Conservation (phyloP, 1,140 invertebrate species). For the Oppia nitens region DNA sequence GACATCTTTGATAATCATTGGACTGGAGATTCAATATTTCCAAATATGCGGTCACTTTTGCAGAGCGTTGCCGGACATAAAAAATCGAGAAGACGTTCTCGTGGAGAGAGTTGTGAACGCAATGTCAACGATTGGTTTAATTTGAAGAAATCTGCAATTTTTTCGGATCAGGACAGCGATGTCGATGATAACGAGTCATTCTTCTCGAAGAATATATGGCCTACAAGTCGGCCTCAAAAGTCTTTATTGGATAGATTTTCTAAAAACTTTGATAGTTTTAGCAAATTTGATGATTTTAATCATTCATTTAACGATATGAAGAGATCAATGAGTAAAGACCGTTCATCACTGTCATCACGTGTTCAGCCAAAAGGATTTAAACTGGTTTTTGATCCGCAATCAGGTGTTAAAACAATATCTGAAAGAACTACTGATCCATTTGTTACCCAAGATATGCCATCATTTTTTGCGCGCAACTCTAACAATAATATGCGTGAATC, state of each 20-base stretch:
- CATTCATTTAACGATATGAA: not conserved
- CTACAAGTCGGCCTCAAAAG: not conserved
- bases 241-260: not conserved
- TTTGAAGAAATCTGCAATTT: not conserved
- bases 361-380: not conserved
- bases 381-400: not conserved
- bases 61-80: constrained; percentile 5
- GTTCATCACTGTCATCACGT: not conserved
- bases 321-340: not conserved
- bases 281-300: not conserved
- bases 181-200: not conserved
- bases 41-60: constrained; percentile 6
- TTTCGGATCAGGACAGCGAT: constrained; percentile 10
- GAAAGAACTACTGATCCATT: too few relatives aligned
- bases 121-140: not conserved
- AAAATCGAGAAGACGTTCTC: constrained; percentile 2
- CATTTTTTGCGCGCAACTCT: not conserved
- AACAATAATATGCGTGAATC: not conserved
- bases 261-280: not conserved
- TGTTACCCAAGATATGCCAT: not conserved
- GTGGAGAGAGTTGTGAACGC: constrained; percentile 15
- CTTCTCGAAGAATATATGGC: not conserved
- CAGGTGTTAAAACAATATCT: not conserved
- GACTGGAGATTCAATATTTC: constrained; percentile 22
- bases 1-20: constrained; percentile 24